Evolutionary conservation across 2,888 invertebrate genomes (phyloP).

Genomic region (Yponomeuta malinellus): DNA sequence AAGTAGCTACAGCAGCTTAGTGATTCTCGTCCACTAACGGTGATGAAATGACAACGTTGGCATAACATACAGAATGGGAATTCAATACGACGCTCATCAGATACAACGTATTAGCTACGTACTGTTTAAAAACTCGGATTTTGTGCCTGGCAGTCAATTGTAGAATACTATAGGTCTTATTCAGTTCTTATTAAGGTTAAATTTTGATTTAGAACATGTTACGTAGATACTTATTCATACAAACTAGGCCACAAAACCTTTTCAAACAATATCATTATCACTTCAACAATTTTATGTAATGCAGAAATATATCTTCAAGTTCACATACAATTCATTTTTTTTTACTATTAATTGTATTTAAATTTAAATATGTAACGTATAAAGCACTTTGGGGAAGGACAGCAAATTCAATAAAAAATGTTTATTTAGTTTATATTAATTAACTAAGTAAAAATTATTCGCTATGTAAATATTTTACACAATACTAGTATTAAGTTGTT

Average conservation of each 20-base stretch:
- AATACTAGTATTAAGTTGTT: constrained; percentile 72
- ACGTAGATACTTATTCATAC: not conserved
- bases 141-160: constrained; percentile 36
- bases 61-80: constrained; percentile 40
- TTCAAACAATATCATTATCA: constrained; percentile 47
- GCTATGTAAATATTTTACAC: constrained; percentile 75
- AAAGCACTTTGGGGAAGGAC: constrained; percentile 78
- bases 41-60: constrained; percentile 46
- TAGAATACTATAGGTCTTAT: constrained; percentile 2
- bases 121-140: constrained; percentile 27
- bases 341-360: constrained; percentile 71
- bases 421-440: constrained; percentile 71
- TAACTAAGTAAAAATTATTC: constrained; percentile 76
- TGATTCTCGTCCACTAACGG: constrained; percentile 36
- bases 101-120: constrained; percentile 23
- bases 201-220: constrained; percentile 3
- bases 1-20: not conserved
- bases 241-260: constrained; percentile 63
- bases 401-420: constrained; percentile 77
- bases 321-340: constrained; percentile 65
- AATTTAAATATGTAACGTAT: constrained; percentile 71
- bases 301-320: constrained; percentile 69
- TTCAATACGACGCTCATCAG: constrained; percentile 34
- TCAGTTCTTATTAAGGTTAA: not conserved
- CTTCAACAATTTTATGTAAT: constrained; percentile 66